Evolutionary conservation across 2,113 vertebrate species (phyloP).

Genomic region (Gobius niger): DNA sequence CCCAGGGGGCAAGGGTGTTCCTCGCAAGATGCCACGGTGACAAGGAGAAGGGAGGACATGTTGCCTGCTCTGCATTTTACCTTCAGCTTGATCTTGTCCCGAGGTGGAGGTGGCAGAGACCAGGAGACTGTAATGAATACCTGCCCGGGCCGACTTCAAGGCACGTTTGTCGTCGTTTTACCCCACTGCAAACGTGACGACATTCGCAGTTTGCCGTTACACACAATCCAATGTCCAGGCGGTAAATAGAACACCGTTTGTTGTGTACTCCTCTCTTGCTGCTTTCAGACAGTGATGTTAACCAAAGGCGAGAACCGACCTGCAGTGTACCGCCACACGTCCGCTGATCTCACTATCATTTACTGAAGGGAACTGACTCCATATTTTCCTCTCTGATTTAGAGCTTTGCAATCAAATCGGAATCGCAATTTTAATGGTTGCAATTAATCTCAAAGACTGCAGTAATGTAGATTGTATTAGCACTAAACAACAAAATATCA

Average conservation of each 20-base stretch:
- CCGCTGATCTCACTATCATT: constrained; percentile 41
- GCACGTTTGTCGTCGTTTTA: constrained; percentile 10
- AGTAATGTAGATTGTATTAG: no score
- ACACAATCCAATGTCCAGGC: constrained; percentile 13
- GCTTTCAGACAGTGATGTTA: constrained; percentile 51
- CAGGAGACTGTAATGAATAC: neutral
- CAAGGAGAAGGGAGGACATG: constrained; percentile 59
- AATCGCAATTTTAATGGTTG: no score
- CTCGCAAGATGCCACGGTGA: constrained; percentile 44
- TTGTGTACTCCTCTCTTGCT: constrained; percentile 46
- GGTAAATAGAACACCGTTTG: neutral
- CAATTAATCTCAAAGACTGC: no score
- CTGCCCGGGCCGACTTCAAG: constrained; percentile 11
- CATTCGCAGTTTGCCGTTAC: constrained; percentile 10
- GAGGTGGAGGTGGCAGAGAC: constrained; percentile 18
- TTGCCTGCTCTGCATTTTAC: constrained; percentile 69
- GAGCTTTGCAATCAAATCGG: no score
- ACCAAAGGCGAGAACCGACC: constrained; percentile 48
- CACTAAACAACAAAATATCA: no score
- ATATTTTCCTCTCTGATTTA: neutral
- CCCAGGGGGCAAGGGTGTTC: constrained; percentile 38
- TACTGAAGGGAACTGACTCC: constrained; percentile 16
- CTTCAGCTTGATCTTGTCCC: constrained; percentile 61
- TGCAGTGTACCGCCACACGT: constrained; percentile 29
- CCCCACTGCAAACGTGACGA: constrained; percentile 26